Conservation (phyloP, 2,888 invertebrate species). For the Pyrgus malvae region DNA sequence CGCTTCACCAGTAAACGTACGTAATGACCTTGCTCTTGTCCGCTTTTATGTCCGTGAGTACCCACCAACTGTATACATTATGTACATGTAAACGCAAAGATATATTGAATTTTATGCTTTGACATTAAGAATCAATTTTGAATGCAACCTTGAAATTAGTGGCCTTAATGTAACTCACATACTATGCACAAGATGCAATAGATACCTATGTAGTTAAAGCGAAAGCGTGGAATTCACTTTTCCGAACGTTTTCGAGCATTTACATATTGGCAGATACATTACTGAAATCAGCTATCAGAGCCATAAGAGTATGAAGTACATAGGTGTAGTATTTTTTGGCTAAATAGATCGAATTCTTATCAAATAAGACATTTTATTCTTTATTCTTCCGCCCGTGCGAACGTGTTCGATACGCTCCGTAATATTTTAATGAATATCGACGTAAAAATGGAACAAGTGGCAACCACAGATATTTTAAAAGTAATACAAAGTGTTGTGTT, state of each 20-base stretch:
- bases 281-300: too few species aligned
- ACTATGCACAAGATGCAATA: conserved; percentile 19
- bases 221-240: conserved; percentile 12
- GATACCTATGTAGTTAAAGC: conserved; percentile 17
- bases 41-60: conserved; percentile 27
- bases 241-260: conserved; percentile 4
- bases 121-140: not conserved
- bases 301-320: too few species aligned
- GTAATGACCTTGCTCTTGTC: conserved; percentile 28
- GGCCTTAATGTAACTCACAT: conserved; percentile 23
- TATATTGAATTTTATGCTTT: not conserved
- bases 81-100: not conserved
- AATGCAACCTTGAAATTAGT: not conserved
- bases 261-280: too few species aligned
- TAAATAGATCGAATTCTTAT: too few species aligned
- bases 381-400: too few species aligned
- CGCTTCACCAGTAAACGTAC: conserved; percentile 6
- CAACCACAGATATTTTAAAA: too few species aligned
- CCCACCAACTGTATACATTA: not conserved
- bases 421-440: too few species aligned
- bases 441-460: too few species aligned
- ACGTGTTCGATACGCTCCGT: too few species aligned
- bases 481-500: too few species aligned
- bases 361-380: too few species aligned
- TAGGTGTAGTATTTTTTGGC: too few species aligned